Evolutionary conservation across 1,140 invertebrate species (phyloP), one percentile per base, ranked within the genome.

Genomic region (Agrilus planipennis): DNA sequence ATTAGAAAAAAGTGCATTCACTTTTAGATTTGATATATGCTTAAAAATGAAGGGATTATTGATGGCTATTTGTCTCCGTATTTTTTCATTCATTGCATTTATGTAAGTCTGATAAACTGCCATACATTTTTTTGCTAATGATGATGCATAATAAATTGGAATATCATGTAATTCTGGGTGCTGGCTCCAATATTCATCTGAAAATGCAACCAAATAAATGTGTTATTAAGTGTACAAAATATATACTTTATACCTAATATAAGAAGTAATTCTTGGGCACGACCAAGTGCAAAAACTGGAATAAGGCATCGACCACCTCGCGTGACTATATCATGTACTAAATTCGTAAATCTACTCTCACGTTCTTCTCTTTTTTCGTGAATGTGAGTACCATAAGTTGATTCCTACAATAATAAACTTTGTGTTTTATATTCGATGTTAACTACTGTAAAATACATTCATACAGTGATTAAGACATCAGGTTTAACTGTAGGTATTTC

Each of bases 1-100:
- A 16, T 31, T 16, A 5, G 15, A 6, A 31, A 12, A 23, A 10
- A 29, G 29, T 38, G 14, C n/a, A 9, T 43, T 42, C 62, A 87
- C 85, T 73, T 99, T 98, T 0, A 99, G 65, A 68, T 99, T 98
- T 4, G 90, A 95, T 49, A 99, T 97, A 57, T 99, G 95, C 54
- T 94, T 89, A 64, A 99, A 99, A 2, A 98, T 89, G 68, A 99
- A 99, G 1, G 96, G 96, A 71, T 99, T 99, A 60, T 94, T 96
- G 21, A 98, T 85, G 0, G 91, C 88, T 53, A 99, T 98, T 67
- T 99, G 94, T 5, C 90, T 64, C 14, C 85, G 73, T 49, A 99
- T 99, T 57, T 84, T 83, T 50, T 98, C 91, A 62, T 99, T 99
- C 96, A 99, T 99, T 0, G 94, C 93, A 67, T 97, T 96, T 0